phyloP scores from a whole-genome alignment of 1,140 invertebrate species.

The Campoletis sonorensis region DNA sequence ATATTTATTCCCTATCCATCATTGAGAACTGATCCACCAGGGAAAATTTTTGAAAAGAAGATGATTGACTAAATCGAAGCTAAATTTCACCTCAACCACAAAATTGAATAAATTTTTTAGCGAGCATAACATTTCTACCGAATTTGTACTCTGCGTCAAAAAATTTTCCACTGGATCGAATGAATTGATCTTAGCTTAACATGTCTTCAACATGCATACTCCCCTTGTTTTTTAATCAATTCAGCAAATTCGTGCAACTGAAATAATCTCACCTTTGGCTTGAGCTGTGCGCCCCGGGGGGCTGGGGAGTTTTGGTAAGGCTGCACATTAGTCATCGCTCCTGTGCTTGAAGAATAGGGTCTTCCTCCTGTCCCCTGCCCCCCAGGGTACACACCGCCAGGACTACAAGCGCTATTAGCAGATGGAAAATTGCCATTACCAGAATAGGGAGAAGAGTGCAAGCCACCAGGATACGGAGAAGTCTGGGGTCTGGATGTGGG shows the following conservation, averaged over 20 bases:
- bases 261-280: conserved; percentile 66
- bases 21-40: background rate
- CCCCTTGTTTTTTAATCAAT: background rate
- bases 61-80: background rate
- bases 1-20: conserved; percentile 23
- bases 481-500: background rate
- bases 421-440: conserved; percentile 43
- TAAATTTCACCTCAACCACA: background rate
- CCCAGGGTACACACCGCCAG: conserved; percentile 65
- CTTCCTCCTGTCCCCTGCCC: conserved; percentile 64
- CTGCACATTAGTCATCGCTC: conserved; percentile 48
- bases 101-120: too few relatives aligned
- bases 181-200: background rate
- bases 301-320: conserved; percentile 55
- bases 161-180: background rate
- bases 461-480: conserved; percentile 32
- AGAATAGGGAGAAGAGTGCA: conserved; percentile 48
- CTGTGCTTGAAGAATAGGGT: conserved; percentile 56
- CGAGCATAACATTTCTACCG: too few relatives aligned
- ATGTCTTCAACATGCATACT: background rate
- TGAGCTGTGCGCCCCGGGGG: conserved; percentile 61
- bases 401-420: conserved; percentile 52
- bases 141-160: too few relatives aligned
- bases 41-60: background rate
- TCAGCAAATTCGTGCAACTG: background rate